Base-by-base conservation (phyloP, 2,888 invertebrate species). In the Drosophila sordidapex region DNA sequence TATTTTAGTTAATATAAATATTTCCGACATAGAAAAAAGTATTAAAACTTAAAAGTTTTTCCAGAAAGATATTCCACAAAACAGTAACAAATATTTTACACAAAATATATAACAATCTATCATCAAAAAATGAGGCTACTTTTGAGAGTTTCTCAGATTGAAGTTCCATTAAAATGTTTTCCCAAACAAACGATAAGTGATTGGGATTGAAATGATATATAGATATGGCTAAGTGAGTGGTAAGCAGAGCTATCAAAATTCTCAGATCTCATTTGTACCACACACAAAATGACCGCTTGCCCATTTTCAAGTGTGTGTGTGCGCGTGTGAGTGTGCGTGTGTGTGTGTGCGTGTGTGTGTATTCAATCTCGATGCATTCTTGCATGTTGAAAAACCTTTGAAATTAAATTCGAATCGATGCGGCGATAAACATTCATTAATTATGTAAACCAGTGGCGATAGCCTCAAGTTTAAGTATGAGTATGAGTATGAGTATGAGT, bases 391-490 rank as follows among this genome's bases (percentile, higher is more conserved):
- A 56, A 75, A 76, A 25, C 27, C 27, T 81, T 67, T 62, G 29
- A 75, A 86, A 77, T 85, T 63, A 76, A 83, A 78, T 74, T 81
- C 70, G 69, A 81, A 76, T 73, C 67, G 72, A 69, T 57, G 65
- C 63, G 70, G 70, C 74, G 87, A 87, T 88, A 76, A 90, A 81
- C 82, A 85, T 81, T 79, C 81, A 88, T 90, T 89, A 85, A 82
- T 83, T 90, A 89, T 89, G 89, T 89, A 90, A 85, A 83, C 82
- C 77, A 74, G 74, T 64, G 67, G 76, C 72, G 56, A 61, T 69
- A 43, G 62, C 58, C 52, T 29, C 25, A 15, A 21, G n/a, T 48
- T 35, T 46, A 53, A 53, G 40, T 43, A 63, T 25, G 27, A 49
- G 18, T 56, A 29, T 27, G 11, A 13, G 36, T 43, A 31, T 27